A percentile compares a stretch with the other conserved stretches of the same genome.
phyloP scores from a whole-genome alignment of 2,888 invertebrate species.

The Hemaris fuciformis region DNA sequence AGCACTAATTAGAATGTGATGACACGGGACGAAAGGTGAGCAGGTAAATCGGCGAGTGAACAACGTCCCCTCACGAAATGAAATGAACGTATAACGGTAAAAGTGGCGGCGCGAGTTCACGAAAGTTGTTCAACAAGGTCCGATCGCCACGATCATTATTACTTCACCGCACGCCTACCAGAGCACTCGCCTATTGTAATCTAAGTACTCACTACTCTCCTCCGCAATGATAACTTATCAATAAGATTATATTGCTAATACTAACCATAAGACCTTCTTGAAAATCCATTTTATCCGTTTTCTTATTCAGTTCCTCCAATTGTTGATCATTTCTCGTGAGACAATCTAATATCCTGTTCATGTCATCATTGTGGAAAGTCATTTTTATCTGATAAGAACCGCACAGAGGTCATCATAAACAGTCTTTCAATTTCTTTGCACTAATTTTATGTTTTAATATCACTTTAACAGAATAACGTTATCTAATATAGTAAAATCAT shows the following conservation, averaged over 20 bases:
- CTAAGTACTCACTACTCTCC: conserved; percentile 46
- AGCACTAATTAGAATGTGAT: conserved; percentile 57
- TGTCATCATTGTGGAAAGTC: conserved; percentile 64
- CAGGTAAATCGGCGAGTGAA: conserved; percentile 51
- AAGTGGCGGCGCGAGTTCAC: conserved; percentile 70
- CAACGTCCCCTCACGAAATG: conserved; percentile 65
- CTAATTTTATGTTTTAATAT: conserved; percentile 20
- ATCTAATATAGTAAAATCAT: conserved; percentile 34
- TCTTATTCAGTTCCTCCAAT: conserved; percentile 43
- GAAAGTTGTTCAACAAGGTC: conserved; percentile 74
- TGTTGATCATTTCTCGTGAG: conserved; percentile 63
- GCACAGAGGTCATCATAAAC: conserved; percentile 47
- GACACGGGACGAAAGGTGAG: conserved; percentile 32
- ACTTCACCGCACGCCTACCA: conserved; percentile 61
- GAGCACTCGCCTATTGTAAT: conserved; percentile 45
- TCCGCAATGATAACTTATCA: conserved; percentile 53
- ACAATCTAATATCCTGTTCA: conserved; percentile 70
- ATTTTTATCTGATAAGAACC: conserved; percentile 48
- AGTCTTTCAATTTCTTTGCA: conserved; percentile 13
- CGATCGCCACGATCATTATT: conserved; percentile 63
- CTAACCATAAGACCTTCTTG: conserved; percentile 66
- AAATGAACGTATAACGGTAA: conserved; percentile 80
- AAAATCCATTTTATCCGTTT: conserved; percentile 63
- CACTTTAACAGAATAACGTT: conserved; percentile 22
- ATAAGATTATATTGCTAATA: conserved; percentile 42